These are phyloP conservation scores for Bombus impatiens DNA, from an alignment of 1,140 invertebrate genomes.

Conservation along the genomic window DNA sequence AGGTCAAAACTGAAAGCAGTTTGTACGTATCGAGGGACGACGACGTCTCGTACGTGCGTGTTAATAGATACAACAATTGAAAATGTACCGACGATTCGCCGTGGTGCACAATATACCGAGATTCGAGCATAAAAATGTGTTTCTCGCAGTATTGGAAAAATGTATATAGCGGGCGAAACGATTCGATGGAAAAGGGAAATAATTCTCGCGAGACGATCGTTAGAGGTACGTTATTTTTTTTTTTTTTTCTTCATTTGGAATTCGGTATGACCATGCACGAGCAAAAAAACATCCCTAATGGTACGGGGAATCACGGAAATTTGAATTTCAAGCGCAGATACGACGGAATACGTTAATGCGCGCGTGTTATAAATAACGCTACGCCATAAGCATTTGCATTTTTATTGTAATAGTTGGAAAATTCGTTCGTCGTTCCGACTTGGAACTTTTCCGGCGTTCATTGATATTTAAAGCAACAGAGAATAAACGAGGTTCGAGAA, in stretches of 20 bases:
- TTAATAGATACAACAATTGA: neutral
- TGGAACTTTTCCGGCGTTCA: constrained; percentile 28
- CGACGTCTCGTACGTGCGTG: too few species aligned
- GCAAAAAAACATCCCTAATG: constrained; percentile 24
- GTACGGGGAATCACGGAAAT: constrained; percentile 22
- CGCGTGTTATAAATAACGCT: constrained; percentile 40
- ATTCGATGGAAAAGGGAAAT: neutral
- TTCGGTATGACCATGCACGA: constrained; percentile 5
- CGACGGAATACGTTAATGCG: constrained; percentile 21
- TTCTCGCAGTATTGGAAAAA: neutral
- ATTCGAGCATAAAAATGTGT: neutral
- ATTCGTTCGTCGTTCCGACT: constrained; percentile 4
- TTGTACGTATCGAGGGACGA: too few species aligned
- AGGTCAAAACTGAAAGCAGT: too few species aligned
- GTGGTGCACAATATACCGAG: neutral
- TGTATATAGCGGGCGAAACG: neutral
- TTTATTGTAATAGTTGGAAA: constrained; percentile 35
- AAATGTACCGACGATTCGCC: neutral
- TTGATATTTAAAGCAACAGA: constrained; percentile 7
- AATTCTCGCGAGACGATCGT: constrained; percentile 7
- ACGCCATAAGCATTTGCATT: constrained; percentile 23
- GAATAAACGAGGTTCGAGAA: neutral
- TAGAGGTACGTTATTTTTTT: neutral
- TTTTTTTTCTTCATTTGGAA: constrained; percentile 12
- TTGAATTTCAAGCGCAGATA: constrained; percentile 42